Base-by-base conservation (phyloP, 2,888 invertebrate genomes). In the Melitaea athalia region DNA sequence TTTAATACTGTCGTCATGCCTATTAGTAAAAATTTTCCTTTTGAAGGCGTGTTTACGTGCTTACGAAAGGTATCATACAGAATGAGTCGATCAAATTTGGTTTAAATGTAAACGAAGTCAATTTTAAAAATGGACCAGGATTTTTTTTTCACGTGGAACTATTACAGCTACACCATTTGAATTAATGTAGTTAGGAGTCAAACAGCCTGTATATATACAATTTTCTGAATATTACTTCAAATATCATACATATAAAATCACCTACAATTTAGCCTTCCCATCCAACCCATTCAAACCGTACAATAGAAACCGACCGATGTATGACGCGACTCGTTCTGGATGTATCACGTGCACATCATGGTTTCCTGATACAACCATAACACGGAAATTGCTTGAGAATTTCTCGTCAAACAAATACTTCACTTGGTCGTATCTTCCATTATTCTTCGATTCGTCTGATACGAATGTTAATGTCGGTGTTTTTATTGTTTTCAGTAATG, bases 271-370 rank as follows among this genome's bases (percentile, higher is more conserved):
- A 0, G 87, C 78, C 43, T 81, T 86, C 6, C 69, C 70, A 73
- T 85, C 86, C 5, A 88, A 66, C 0, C 85, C 86, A 0, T 80
- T 78, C 0, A 83, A 10, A 0, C 86, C 87, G 49, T 82, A 73
- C 4, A 84, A 38, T 24, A 94, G 72, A 79, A 93, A 94, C 67
- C 83, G 83, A 0, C 74, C 72, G 0, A 94, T 75, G 75, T 79
- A 80, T 0, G 80, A 74, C 0, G 93, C 94, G 0, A 95, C 79
- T 12, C 80, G 77, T 64, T 94, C 93, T 0, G 95, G 95, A 59
- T 90, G 73, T 42, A 89, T 88, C 8, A 94, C 88, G 76, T 95
- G 95, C 0, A 94, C 89, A 76, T 95, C 94, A 70, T 95, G 95
- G 64, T 86, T 84, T 0, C 95, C 95, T 0, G 81, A 77, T 0